Conservation (phyloP, 2,888 invertebrate species). For the Hedya salicella region DNA sequence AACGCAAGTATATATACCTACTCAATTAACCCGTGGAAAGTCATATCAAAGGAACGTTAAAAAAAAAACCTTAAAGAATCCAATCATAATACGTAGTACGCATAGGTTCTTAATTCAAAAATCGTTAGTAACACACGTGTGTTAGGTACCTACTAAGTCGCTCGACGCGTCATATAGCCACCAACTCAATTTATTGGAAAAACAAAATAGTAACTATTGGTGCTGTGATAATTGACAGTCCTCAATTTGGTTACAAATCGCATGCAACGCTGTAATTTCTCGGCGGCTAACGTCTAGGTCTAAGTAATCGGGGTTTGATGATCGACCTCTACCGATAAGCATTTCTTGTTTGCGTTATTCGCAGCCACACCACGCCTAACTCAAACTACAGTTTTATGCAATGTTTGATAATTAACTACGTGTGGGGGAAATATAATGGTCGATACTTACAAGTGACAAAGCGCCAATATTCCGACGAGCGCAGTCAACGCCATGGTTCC, state of each 20-base stretch:
- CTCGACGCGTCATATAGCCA: too few relatives aligned
- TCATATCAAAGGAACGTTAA: too few relatives aligned
- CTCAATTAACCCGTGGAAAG: too few relatives aligned
- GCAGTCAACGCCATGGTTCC: constrained; percentile 61
- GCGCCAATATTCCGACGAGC: constrained; percentile 66
- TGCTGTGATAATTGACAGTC: not conserved
- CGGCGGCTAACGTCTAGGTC: constrained; percentile 16
- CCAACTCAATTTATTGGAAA: too few relatives aligned
- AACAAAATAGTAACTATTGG: too few relatives aligned
- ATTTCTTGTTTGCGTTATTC: constrained; percentile 33
- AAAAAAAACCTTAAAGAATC: too few relatives aligned
- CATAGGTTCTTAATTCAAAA: too few relatives aligned
- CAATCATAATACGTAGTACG: too few relatives aligned
- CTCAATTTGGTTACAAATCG: not conserved
- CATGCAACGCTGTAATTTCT: constrained; percentile 8
- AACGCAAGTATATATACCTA: too few relatives aligned
- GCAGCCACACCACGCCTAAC: not conserved
- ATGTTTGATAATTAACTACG: constrained; percentile 1
- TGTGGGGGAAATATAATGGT: not conserved
- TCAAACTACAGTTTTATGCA: constrained; percentile 15
- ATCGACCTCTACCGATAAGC: constrained; percentile 35
- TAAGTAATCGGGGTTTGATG: constrained; percentile 7
- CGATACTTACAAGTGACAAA: constrained; percentile 72
- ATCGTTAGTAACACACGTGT: too few relatives aligned
- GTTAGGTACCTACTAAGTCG: too few relatives aligned